Percentiles rank a stretch among this genome's conserved stretches.
These are phyloP conservation scores for Drosophila saltans DNA, from an alignment of 1,140 invertebrate genomes.

Conservation along the genomic window DNA sequence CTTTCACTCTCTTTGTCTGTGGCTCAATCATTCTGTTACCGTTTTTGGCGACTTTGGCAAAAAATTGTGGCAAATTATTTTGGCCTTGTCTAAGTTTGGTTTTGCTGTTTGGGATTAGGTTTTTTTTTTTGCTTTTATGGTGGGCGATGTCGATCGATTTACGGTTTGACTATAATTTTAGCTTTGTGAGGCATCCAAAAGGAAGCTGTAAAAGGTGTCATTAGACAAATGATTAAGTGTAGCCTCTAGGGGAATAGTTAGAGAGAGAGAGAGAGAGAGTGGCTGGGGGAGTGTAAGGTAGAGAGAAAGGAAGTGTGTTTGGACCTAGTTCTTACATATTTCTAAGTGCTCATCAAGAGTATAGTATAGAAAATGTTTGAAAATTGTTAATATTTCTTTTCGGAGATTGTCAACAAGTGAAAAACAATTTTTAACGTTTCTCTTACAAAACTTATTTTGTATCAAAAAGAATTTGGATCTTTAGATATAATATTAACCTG, in stretches of 20 bases:
- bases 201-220: conserved; percentile 45
- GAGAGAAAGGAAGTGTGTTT: no score
- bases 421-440: no score
- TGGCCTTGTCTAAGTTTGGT: conserved; percentile 78
- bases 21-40: conserved; percentile 19
- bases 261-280: conserved; percentile 20
- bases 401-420: no score
- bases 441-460: no score
- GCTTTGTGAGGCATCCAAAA: conserved; percentile 48
- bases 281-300: not conserved
- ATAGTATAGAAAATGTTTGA: no score
- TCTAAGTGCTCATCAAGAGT: no score
- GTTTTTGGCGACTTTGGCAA: conserved; percentile 59
- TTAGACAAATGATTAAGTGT: conserved; percentile 44
- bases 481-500: no score
- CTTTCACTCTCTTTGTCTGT: conserved; percentile 2
- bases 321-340: no score
- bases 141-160: conserved; percentile 46
- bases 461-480: no score
- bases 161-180: conserved; percentile 47
- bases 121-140: not conserved
- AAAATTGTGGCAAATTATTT: conserved; percentile 80
- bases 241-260: not conserved
- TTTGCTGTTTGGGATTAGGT: conserved; percentile 38
- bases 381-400: no score